phyloP scores from a whole-genome alignment of 2,888 invertebrate genomes.

The Acrobasis suavella region DNA sequence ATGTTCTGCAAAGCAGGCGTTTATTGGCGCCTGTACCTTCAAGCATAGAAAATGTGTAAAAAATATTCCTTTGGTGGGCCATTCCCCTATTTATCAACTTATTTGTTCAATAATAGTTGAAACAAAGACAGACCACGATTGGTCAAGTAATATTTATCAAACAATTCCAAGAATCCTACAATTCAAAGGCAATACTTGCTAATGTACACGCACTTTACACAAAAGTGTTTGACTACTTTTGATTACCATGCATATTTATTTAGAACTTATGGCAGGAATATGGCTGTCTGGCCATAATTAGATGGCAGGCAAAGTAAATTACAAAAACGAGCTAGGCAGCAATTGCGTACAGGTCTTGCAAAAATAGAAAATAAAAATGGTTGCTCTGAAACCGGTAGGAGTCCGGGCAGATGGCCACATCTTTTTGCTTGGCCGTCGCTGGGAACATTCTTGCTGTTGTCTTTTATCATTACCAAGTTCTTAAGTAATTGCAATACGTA shows the following conservation, averaged over 20 bases:
- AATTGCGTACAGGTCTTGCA: slow-evolving; percentile 31
- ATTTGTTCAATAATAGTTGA: too few relatives aligned
- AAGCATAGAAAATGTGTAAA: too few relatives aligned
- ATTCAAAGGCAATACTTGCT: not conserved
- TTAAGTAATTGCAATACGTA: slow-evolving; percentile 16
- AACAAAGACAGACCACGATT: not conserved
- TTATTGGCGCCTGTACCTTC: too few relatives aligned
- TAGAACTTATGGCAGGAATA: slow-evolving; percentile 19
- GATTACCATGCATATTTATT: slow-evolving; percentile 10
- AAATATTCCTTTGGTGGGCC: too few relatives aligned
- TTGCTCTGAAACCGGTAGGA: slow-evolving; percentile 30
- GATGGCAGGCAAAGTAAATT: slow-evolving; percentile 33
- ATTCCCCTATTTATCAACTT: too few relatives aligned
- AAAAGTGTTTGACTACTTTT: slow-evolving; percentile 3
- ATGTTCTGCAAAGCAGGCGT: too few relatives aligned
- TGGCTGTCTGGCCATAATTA: slow-evolving; percentile 26
- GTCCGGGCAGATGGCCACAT: slow-evolving; percentile 34
- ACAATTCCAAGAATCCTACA: not conserved
- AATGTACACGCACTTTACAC: not conserved
- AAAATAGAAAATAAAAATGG: slow-evolving; percentile 36
- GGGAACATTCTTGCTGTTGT: slow-evolving; percentile 34
- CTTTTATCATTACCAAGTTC: slow-evolving; percentile 29
- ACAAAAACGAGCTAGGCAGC: slow-evolving; percentile 33
- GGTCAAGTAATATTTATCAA: not conserved
- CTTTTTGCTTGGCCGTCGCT: slow-evolving; percentile 32